Evolutionary conservation across 2,797 vertebrate genomes (phyloP).

Genomic region (Decapterus maruadsi): DNA sequence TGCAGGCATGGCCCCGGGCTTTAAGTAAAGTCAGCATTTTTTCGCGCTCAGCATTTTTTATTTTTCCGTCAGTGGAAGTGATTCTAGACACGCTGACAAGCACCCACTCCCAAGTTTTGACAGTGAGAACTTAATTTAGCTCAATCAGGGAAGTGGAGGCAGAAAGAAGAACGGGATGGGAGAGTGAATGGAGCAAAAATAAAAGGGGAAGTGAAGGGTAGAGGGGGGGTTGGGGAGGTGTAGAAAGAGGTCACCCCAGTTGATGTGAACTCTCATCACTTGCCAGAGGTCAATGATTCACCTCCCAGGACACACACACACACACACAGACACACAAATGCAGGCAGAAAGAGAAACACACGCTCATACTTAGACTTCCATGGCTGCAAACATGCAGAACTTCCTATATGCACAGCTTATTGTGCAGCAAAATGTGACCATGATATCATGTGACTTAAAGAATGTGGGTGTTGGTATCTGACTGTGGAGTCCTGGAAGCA

Average conservation of each 20-base stretch:
- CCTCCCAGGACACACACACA: slow-evolving; percentile 28
- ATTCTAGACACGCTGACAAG: slow-evolving; percentile 62
- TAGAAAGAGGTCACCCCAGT: slow-evolving; percentile 56
- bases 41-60: slow-evolving; percentile 48
- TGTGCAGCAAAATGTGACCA: slow-evolving; percentile 38
- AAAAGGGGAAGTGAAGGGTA: slow-evolving; percentile 39
- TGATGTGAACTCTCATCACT: slow-evolving; percentile 75
- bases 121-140: slow-evolving; percentile 52
- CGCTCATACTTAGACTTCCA: slow-evolving; percentile 16
- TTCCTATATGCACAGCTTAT: slow-evolving; percentile 37
- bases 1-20: slow-evolving; percentile 47
- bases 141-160: slow-evolving; percentile 50
- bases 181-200: slow-evolving; percentile 53
- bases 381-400: slow-evolving; percentile 29
- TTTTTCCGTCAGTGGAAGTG: slow-evolving; percentile 72
- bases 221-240: neutral
- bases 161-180: slow-evolving; percentile 45
- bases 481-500: slow-evolving; percentile 47
- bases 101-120: slow-evolving; percentile 37
- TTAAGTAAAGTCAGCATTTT: slow-evolving; percentile 68
- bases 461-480: slow-evolving; percentile 67
- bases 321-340: slow-evolving; percentile 4
- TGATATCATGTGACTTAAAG: slow-evolving; percentile 71
- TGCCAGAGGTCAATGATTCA: slow-evolving; percentile 74
- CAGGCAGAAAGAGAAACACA: slow-evolving; percentile 3